Conservation (phyloP, 2,888 invertebrate species). For the Augochlorella aurata region DNA sequence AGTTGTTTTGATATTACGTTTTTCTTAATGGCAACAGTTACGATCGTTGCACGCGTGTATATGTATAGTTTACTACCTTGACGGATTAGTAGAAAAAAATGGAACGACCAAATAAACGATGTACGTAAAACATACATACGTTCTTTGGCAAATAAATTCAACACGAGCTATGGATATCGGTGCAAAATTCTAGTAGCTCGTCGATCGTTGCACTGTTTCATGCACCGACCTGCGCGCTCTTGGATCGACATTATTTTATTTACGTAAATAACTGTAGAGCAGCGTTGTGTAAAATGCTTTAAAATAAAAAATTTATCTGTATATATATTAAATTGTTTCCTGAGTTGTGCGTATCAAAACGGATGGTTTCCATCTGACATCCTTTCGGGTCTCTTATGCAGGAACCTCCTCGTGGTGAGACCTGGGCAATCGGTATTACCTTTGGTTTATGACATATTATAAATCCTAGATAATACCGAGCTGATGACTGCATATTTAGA, state of each 20-base stretch:
- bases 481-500: no score
- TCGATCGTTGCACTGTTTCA: slow-evolving; percentile 48
- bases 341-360: not conserved
- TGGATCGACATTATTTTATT: slow-evolving; percentile 70
- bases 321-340: slow-evolving; percentile 44
- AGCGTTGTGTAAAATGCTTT: slow-evolving; percentile 77
- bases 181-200: slow-evolving; percentile 57
- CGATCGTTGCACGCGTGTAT: slow-evolving; percentile 60
- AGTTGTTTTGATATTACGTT: slow-evolving; percentile 71
- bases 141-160: slow-evolving; percentile 9
- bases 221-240: slow-evolving; percentile 45
- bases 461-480: no score
- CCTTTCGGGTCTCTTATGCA: not conserved
- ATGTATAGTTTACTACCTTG: slow-evolving; percentile 75
- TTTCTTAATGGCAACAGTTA: slow-evolving; percentile 67
- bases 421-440: not conserved
- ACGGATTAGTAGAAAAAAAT: slow-evolving; percentile 69
- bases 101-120: slow-evolving; percentile 61
- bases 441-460: no score
- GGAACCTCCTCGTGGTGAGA: not conserved
- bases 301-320: slow-evolving; percentile 71
- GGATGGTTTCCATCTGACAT: not conserved
- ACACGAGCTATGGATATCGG: slow-evolving; percentile 27
- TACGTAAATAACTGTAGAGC: slow-evolving; percentile 74
- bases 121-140: not conserved